Conservation (phyloP, 1,140 invertebrate genomes). For the Drosophila teissieri region DNA sequence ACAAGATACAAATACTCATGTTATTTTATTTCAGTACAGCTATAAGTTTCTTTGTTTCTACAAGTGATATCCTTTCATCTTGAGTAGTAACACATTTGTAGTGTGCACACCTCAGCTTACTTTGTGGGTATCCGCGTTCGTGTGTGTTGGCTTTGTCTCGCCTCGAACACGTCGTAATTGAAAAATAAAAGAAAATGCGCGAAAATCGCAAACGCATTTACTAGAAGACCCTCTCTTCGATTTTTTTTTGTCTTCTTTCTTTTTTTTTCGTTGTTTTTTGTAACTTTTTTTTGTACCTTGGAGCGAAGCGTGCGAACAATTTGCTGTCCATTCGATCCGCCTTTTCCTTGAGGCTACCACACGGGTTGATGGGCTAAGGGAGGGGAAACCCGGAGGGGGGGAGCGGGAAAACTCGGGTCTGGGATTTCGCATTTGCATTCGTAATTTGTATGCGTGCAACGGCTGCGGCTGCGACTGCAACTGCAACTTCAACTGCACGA, state of each 20-base stretch:
- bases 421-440: constrained; percentile 63
- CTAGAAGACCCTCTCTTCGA: constrained; percentile 5
- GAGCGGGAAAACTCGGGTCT: constrained; percentile 10
- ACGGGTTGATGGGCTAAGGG: neutral
- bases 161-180: constrained; percentile 64
- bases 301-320: constrained; percentile 78
- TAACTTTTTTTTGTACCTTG: constrained; percentile 17
- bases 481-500: constrained; percentile 24
- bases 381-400: neutral
- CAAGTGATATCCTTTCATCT: neutral
- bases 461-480: constrained; percentile 28
- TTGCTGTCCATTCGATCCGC: constrained; percentile 63
- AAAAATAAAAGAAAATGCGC: constrained; percentile 80
- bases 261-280: no score
- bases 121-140: neutral
- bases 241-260: neutral
- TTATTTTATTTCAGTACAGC: neutral
- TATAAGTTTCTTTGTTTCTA: no score
- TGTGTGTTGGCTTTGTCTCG: constrained; percentile 25
- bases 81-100: neutral
- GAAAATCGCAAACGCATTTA: constrained; percentile 71
- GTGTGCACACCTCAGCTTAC: neutral
- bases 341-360: constrained; percentile 42
- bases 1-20: no score
- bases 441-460: constrained; percentile 69